Conservation (phyloP, 2,113 vertebrate genomes). For the Perca fluviatilis region DNA sequence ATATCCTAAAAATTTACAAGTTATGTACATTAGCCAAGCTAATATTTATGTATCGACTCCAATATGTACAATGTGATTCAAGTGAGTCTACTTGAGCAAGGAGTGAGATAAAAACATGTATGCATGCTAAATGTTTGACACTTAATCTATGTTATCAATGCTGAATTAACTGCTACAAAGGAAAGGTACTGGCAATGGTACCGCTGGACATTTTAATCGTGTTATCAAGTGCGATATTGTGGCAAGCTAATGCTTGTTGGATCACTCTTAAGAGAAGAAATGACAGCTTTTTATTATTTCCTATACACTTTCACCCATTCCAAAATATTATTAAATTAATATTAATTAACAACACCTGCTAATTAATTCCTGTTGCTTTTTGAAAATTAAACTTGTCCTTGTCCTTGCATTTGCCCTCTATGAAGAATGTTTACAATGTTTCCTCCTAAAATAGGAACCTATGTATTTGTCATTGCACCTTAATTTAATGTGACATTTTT, state of each 20-base stretch:
- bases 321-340: no score
- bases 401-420: neutral
- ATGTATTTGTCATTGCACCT: neutral
- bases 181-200: neutral
- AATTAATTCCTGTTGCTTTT: neutral
- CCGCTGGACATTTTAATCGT: neutral
- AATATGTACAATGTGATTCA: neutral
- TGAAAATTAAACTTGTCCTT: neutral
- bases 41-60: neutral
- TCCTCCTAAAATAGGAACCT: neutral
- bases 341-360: neutral
- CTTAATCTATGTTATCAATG: neutral
- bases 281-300: neutral
- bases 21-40: neutral
- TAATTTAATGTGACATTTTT: constrained; percentile 3
- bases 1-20: neutral
- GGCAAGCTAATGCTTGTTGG: neutral
- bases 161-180: neutral
- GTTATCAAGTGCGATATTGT: neutral
- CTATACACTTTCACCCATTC: neutral
- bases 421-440: neutral
- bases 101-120: no score
- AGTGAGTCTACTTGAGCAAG: neutral
- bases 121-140: neutral
- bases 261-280: neutral